These are phyloP conservation scores for Venustoraphidia nigricollis DNA, from an alignment of 2,888 invertebrate species.

Conservation along the genomic window DNA sequence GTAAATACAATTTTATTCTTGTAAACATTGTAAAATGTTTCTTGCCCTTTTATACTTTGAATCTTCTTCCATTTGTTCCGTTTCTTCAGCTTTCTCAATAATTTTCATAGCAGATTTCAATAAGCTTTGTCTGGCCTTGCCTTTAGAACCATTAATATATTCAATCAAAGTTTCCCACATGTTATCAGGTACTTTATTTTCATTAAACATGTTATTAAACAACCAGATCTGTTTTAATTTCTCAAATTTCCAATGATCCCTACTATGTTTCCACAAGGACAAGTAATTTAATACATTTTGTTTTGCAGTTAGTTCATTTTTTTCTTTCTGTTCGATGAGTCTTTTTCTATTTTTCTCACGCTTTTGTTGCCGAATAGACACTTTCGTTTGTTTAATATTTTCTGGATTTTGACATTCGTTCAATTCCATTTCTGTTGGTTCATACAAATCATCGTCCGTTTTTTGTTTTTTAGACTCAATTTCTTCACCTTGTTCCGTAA, in stretches of 20 bases:
- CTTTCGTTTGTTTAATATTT: too few relatives aligned
- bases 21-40: conserved; percentile 45
- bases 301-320: too few relatives aligned
- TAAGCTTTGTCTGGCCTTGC: conserved; percentile 45
- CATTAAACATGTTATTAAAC: conserved; percentile 49
- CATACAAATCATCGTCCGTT: too few relatives aligned
- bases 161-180: conserved; percentile 51
- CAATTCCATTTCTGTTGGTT: too few relatives aligned
- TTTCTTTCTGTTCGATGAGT: too few relatives aligned
- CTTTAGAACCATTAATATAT: conserved; percentile 54
- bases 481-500: too few relatives aligned
- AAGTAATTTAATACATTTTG: conserved; percentile 18
- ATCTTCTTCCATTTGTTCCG: conserved; percentile 22
- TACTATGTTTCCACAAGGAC: conserved; percentile 56
- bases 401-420: too few relatives aligned
- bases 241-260: conserved; percentile 63
- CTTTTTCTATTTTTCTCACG: too few relatives aligned
- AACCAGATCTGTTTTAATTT: conserved; percentile 66
- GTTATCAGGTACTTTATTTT: conserved; percentile 38
- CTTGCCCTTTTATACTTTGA: conserved; percentile 37
- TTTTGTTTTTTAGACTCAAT: too few relatives aligned
- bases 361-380: too few relatives aligned
- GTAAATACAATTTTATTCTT: too few relatives aligned
- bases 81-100: conserved; percentile 43
- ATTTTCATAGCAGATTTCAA: conserved; percentile 45